Conservation (phyloP, 2,113 vertebrate species). For the Archocentrus centrarchus region DNA sequence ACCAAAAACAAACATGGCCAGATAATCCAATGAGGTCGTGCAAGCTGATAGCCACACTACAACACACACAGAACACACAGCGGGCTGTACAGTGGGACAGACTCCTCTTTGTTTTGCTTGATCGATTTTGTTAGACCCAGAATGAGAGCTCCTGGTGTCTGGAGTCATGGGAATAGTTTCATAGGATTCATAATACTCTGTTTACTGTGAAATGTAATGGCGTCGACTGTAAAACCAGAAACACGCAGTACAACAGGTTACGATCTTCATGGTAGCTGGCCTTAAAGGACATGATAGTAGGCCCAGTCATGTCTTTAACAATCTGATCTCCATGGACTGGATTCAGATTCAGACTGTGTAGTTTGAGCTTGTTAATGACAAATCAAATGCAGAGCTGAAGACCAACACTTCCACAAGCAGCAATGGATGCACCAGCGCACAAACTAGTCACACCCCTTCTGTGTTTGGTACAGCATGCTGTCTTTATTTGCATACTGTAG, state of each 20-base stretch:
- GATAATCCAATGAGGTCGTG: constrained; percentile 21
- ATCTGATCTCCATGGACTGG: not conserved
- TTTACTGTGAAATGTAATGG: not conserved
- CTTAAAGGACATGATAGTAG: not conserved
- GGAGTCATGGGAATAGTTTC: constrained; percentile 40
- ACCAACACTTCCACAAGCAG: not conserved
- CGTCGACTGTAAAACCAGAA: not conserved
- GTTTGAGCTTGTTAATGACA: not conserved
- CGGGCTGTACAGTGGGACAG: constrained; percentile 24
- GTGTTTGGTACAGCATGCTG: not conserved
- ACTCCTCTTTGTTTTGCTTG: constrained; percentile 35
- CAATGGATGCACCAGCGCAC: not conserved
- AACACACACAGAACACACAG: not conserved
- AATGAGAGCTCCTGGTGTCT: constrained; percentile 26
- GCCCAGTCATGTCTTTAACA: not conserved
- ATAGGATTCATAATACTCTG: constrained; percentile 15
- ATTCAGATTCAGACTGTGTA: not conserved
- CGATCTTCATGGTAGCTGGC: not conserved
- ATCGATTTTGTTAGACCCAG: constrained; percentile 23
- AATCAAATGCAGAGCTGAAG: not conserved
- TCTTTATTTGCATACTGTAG: not conserved
- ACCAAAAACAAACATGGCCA: constrained; percentile 52
- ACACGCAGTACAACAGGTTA: constrained; percentile 4
- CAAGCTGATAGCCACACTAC: not conserved
- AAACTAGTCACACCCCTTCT: not conserved